Evolutionary conservation across 1,140 invertebrate species (phyloP).

Genomic region (Diuraphis noxia): DNA sequence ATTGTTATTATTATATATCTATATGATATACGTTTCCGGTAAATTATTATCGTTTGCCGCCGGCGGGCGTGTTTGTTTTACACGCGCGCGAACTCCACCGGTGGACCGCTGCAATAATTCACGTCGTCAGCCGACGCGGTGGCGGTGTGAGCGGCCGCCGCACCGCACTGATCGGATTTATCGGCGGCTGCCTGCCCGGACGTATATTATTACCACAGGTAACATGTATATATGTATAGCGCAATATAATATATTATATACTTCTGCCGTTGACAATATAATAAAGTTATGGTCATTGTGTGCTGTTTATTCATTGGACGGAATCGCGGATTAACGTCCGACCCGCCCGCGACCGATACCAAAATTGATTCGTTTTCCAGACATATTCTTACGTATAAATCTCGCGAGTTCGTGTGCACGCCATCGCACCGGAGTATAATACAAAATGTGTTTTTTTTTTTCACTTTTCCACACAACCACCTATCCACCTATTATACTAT

Average conservation of each 20-base stretch:
- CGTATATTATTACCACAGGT: not conserved
- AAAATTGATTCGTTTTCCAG: not conserved
- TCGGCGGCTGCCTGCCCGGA: not conserved
- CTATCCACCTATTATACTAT: no score
- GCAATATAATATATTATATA: not conserved
- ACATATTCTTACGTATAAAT: not conserved
- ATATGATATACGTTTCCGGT: conserved; percentile 9
- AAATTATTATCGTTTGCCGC: conserved; percentile 23
- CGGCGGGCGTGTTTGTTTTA: conserved; percentile 1
- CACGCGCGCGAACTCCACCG: not conserved
- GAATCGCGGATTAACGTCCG: not conserved
- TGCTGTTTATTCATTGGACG: not conserved
- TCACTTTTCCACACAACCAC: no score
- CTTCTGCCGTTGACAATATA: not conserved
- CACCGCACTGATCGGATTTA: not conserved
- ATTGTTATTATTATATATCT: not conserved
- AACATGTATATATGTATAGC: not conserved
- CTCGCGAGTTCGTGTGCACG: not conserved
- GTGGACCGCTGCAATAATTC: not conserved
- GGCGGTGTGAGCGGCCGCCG: not conserved
- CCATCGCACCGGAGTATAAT: not conserved
- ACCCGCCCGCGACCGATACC: not conserved
- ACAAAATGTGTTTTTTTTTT: not conserved
- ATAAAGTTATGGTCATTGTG: not conserved
- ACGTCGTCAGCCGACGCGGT: not conserved